These are phyloP conservation scores for Xylocopa sonorina DNA, from an alignment of 1,140 invertebrate genomes.

Conservation along the genomic window DNA sequence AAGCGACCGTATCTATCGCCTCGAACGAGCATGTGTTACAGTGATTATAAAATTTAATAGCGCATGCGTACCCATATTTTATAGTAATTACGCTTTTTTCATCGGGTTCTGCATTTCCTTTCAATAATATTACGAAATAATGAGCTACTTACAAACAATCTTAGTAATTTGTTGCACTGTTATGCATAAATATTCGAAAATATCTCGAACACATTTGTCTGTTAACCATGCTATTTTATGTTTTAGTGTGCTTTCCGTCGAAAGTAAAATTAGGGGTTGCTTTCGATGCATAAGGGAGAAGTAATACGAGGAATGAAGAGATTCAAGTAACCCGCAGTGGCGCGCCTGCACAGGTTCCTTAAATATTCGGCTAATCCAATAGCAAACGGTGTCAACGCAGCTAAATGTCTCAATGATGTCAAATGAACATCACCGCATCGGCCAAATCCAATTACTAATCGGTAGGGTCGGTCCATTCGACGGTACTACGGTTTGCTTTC, in stretches of 20 bases:
- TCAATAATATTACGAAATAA: too few species aligned
- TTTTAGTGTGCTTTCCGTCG: not conserved
- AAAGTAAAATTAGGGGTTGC: not conserved
- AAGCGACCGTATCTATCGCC: not conserved
- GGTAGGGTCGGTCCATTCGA: slow-evolving; percentile 64
- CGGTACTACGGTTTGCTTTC: slow-evolving; percentile 52
- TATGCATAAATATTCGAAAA: too few species aligned
- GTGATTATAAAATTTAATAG: not conserved
- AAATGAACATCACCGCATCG: slow-evolving; percentile 78
- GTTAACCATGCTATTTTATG: too few species aligned
- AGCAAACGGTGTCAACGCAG: slow-evolving; percentile 50
- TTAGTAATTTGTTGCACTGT: too few species aligned
- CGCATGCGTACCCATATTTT: not conserved
- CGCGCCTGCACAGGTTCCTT: slow-evolving; percentile 15
- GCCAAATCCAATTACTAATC: slow-evolving; percentile 76
- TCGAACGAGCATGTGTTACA: not conserved
- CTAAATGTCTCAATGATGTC: slow-evolving; percentile 77
- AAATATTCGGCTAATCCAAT: slow-evolving; percentile 74
- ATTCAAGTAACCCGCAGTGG: not conserved
- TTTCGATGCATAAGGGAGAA: not conserved
- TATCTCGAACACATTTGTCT: too few species aligned
- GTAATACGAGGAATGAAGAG: too few species aligned
- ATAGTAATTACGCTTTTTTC: too few species aligned
- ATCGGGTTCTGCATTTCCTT: too few species aligned
- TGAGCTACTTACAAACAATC: too few species aligned